Conservation (phyloP, 2,888 invertebrate genomes). For the Rotaria magnacalcarata region DNA sequence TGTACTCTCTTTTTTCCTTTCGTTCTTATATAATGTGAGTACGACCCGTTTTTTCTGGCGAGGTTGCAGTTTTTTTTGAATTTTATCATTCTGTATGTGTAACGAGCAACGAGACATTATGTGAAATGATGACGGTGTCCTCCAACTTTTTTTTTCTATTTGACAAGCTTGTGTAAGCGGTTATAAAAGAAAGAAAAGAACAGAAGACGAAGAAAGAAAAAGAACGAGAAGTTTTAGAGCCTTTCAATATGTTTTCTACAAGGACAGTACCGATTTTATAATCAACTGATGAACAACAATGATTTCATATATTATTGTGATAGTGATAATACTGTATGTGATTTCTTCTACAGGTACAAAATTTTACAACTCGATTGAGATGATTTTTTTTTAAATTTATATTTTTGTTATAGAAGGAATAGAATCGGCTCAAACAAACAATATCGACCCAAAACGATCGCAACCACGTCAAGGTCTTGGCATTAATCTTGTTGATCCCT, state of each 20-base stretch:
- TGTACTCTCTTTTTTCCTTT: background rate
- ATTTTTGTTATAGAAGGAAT: background rate
- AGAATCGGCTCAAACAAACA: background rate
- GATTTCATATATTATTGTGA: background rate
- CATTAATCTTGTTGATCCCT: background rate
- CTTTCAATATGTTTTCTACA: background rate
- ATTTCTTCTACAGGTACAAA: background rate
- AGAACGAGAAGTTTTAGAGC: background rate
- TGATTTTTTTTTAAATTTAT: background rate
- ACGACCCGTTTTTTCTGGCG: background rate
- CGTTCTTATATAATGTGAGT: background rate
- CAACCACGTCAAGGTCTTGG: background rate
- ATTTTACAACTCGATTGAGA: background rate
- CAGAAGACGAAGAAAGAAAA: background rate
- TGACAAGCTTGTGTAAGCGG: slow-evolving; percentile 8
- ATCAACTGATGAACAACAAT: background rate
- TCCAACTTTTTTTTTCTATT: background rate
- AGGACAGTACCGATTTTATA: slow-evolving; percentile 10
- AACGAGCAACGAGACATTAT: background rate
- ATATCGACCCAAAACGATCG: background rate
- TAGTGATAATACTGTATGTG: background rate
- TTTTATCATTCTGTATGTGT: background rate
- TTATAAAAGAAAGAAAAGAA: background rate
- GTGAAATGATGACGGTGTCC: background rate
- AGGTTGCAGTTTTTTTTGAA: background rate